Conservation (phyloP, 2,797 vertebrate species). For the Macropodus opercularis region DNA sequence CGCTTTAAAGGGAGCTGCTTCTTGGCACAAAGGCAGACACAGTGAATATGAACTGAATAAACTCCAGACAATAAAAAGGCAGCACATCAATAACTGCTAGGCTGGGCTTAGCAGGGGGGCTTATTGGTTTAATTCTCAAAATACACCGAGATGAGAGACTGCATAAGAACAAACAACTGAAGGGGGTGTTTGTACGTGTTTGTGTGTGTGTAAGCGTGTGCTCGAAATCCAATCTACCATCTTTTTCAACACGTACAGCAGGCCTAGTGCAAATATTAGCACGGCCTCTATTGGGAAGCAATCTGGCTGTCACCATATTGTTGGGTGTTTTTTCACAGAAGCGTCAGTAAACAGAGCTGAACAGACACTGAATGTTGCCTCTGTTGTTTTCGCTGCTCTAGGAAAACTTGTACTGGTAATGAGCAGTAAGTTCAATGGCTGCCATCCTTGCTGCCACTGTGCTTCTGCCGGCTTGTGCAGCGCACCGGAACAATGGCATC, state of each 20-base stretch:
- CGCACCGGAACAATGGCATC: slow-evolving; percentile 49
- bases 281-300: slow-evolving; percentile 66
- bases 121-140: slow-evolving; percentile 78
- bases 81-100: slow-evolving; percentile 71
- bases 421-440: slow-evolving; percentile 62
- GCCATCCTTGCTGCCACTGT: slow-evolving; percentile 39
- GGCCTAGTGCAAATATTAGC: slow-evolving; percentile 76
- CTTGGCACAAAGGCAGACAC: slow-evolving; percentile 64
- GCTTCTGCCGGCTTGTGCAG: slow-evolving; percentile 50
- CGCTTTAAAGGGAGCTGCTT: slow-evolving; percentile 52
- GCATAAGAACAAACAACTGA: slow-evolving; percentile 70
- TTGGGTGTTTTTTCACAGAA: slow-evolving; percentile 40
- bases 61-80: slow-evolving; percentile 68
- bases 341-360: slow-evolving; percentile 66
- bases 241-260: slow-evolving; percentile 70
- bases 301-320: slow-evolving; percentile 73
- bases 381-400: slow-evolving; percentile 51
- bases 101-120: slow-evolving; percentile 63
- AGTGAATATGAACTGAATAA: slow-evolving; percentile 69
- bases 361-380: slow-evolving; percentile 54
- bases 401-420: slow-evolving; percentile 56
- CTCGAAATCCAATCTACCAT: slow-evolving; percentile 66
- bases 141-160: slow-evolving; percentile 66
- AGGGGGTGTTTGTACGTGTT: slow-evolving; percentile 32
- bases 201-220: slow-evolving; percentile 56